phyloP scores from a whole-genome alignment of 2,888 invertebrate species.

The Diaprepes abbreviatus region DNA sequence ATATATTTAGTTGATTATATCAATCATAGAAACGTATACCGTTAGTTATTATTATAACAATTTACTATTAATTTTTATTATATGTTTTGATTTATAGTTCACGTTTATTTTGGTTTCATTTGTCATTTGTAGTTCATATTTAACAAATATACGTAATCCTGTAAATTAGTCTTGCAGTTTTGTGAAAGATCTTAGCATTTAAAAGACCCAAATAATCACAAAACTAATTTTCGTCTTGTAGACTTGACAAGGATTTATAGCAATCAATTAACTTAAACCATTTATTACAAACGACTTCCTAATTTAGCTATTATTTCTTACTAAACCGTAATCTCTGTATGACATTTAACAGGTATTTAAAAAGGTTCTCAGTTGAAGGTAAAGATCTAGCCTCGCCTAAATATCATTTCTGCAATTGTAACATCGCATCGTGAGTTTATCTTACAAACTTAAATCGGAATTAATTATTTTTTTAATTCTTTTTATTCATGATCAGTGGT shows the following conservation, averaged over 20 bases:
- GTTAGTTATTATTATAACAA: slow-evolving; percentile 1
- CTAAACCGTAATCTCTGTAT: neutral
- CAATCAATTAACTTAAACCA: no score
- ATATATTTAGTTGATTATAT: neutral
- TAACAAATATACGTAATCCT: no score
- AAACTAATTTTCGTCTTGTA: no score
- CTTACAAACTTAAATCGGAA: neutral
- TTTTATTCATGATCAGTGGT: no score
- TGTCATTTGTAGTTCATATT: no score
- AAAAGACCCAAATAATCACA: no score
- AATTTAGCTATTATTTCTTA: no score
- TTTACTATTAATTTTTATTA: neutral
- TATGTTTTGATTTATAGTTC: neutral
- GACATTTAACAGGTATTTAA: slow-evolving; percentile 13
- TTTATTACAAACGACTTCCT: no score
- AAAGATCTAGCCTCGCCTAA: slow-evolving; percentile 13
- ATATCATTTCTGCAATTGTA: slow-evolving; percentile 9
- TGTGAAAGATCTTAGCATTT: no score
- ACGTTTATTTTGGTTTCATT: neutral
- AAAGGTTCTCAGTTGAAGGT: slow-evolving; percentile 8
- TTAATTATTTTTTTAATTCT: neutral
- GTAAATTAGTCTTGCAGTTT: no score
- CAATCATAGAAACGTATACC: neutral
- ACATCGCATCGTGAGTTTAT: slow-evolving; percentile 22
- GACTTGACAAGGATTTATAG: no score